phyloP scores from a whole-genome alignment of 1,140 invertebrate species.

The Meloidogyne chitwoodi region DNA sequence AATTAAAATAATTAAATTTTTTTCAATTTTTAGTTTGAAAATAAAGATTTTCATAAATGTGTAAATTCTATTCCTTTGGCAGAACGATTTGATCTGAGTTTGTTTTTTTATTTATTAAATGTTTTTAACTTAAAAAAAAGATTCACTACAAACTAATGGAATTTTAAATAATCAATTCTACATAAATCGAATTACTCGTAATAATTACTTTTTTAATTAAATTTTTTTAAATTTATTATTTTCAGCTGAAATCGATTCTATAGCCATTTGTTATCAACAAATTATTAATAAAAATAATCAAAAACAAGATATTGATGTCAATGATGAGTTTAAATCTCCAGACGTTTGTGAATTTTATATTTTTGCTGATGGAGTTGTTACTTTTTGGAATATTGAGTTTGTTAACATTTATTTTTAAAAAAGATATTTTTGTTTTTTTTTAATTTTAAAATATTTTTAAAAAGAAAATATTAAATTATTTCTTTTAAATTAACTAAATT shows the following conservation, averaged over 20 bases:
- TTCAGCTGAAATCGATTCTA: background rate
- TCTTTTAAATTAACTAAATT: background rate
- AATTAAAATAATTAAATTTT: background rate
- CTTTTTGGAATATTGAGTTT: slow-evolving; percentile 16
- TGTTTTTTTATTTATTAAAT: background rate
- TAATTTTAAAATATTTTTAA: background rate
- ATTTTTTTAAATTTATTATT: background rate
- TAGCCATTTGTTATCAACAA: background rate
- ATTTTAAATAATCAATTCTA: background rate
- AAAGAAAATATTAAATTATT: no score
- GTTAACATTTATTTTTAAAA: no score
- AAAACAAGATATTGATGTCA: background rate
- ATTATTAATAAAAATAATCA: background rate
- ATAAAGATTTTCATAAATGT: background rate
- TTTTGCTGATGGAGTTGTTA: slow-evolving; percentile 18
- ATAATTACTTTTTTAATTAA: background rate
- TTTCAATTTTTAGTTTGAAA: background rate
- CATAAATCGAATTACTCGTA: background rate
- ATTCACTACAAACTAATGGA: background rate
- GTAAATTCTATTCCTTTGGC: background rate
- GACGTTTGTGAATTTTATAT: slow-evolving; percentile 15
- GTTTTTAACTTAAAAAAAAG: no score
- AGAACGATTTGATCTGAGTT: background rate
- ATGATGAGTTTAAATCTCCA: no score
- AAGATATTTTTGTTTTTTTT: no score